phyloP scores from a whole-genome alignment of 2,797 vertebrate genomes.

The Ataeniobius toweri region DNA sequence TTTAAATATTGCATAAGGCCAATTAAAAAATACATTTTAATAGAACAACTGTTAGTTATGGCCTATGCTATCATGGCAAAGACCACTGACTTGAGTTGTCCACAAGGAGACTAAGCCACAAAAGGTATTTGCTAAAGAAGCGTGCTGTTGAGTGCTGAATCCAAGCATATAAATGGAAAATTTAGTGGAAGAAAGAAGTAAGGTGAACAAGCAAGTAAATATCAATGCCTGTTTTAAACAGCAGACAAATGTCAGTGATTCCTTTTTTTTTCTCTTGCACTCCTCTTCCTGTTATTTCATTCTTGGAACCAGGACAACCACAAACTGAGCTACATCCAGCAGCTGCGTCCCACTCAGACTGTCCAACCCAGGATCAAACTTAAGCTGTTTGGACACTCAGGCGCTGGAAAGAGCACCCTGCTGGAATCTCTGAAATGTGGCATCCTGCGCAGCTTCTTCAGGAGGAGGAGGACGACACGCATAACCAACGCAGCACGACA shows the following conservation, averaged over 20 bases:
- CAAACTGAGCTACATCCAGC: conserved; percentile 90
- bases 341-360: conserved; percentile 88
- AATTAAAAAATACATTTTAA: neutral
- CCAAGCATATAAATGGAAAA: neutral
- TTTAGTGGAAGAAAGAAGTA: neutral
- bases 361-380: conserved; percentile 91
- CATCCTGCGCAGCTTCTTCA: conserved; percentile 94
- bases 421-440: conserved; percentile 96
- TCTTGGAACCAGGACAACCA: conserved; percentile 85
- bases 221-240: neutral
- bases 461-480: conserved; percentile 87
- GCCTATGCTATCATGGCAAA: too few species aligned
- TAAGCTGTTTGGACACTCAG: conserved; percentile 92
- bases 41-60: neutral
- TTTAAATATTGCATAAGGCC: neutral
- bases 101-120: too few species aligned
- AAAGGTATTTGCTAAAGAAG: neutral
- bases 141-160: neutral
- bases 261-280: accelerated
- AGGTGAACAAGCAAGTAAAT: neutral
- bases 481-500: conserved; percentile 86
- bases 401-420: conserved; percentile 90
- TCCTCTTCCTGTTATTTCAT: neutral
- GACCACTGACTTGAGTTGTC: too few species aligned
- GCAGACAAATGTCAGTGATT: too few species aligned